Conservation (phyloP, 1,140 invertebrate genomes). For the Melitaea cinxia region DNA sequence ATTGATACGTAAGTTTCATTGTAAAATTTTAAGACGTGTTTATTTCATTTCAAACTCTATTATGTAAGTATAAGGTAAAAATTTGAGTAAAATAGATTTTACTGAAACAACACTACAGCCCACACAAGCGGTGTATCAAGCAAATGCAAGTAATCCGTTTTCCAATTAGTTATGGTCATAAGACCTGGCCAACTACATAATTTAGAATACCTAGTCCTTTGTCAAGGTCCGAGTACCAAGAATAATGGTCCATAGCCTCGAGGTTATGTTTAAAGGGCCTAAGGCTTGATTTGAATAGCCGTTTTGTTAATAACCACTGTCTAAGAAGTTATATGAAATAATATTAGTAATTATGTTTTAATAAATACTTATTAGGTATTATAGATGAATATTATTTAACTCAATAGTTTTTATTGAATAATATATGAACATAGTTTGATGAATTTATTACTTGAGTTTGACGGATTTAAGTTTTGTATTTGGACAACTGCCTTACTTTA, state of each 20-base stretch:
- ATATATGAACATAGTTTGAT: no score
- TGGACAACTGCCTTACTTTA: no score
- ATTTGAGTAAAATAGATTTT: background rate
- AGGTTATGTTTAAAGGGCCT: constrained; percentile 26
- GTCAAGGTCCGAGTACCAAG: constrained; percentile 35
- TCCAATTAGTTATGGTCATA: constrained; percentile 45
- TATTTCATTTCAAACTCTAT: constrained; percentile 14
- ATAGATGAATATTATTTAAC: background rate
- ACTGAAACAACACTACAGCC: constrained; percentile 22
- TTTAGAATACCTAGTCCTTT: constrained; percentile 38
- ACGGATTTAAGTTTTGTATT: no score
- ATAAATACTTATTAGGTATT: background rate
- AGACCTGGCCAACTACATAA: constrained; percentile 43
- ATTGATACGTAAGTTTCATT: background rate
- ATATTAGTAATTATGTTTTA: background rate
- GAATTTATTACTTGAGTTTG: no score
- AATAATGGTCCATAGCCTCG: constrained; percentile 30
- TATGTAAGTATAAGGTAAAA: constrained; percentile 1
- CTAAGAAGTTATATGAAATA: background rate
- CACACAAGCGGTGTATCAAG: constrained; percentile 39
- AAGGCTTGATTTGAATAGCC: constrained; percentile 5
- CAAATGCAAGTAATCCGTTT: constrained; percentile 42
- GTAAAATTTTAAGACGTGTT: background rate
- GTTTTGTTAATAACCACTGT: constrained; percentile 6
- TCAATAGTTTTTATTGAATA: no score